phyloP scores from a whole-genome alignment of 2,797 vertebrate species.

The Microhierax caerulescens region DNA sequence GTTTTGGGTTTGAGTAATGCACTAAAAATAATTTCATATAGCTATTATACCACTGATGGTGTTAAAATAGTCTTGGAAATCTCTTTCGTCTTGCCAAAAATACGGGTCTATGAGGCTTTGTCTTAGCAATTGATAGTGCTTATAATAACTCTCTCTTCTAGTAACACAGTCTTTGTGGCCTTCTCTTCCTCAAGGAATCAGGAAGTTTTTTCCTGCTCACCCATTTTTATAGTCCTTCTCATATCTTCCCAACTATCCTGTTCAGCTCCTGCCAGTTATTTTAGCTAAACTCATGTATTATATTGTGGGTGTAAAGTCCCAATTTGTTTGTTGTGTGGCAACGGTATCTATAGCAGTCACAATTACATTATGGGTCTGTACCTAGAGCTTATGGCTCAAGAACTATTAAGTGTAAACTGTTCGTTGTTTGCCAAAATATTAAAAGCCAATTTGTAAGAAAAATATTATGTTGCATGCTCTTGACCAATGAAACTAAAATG shows the following conservation, averaged over 20 bases:
- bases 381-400: not conserved
- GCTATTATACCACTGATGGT: too few species aligned
- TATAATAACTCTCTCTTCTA: not conserved
- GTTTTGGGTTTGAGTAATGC: not conserved
- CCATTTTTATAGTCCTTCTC: not conserved
- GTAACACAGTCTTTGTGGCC: not conserved
- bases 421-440: not conserved
- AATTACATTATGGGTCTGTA: not conserved
- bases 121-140: not conserved
- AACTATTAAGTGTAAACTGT: not conserved
- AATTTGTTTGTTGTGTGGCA: conserved; percentile 17
- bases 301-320: conserved; percentile 34
- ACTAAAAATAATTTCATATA: not conserved
- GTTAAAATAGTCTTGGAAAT: not conserved
- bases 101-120: not conserved
- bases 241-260: not conserved
- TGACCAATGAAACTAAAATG: not conserved
- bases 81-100: not conserved
- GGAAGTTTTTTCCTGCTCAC: not conserved
- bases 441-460: not conserved
- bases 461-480: not conserved
- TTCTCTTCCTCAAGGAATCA: not conserved
- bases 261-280: not conserved
- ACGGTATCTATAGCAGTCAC: not conserved
- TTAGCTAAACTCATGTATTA: not conserved